Conservation (phyloP, 2,888 invertebrate genomes). For the Anorthoa munda region DNA sequence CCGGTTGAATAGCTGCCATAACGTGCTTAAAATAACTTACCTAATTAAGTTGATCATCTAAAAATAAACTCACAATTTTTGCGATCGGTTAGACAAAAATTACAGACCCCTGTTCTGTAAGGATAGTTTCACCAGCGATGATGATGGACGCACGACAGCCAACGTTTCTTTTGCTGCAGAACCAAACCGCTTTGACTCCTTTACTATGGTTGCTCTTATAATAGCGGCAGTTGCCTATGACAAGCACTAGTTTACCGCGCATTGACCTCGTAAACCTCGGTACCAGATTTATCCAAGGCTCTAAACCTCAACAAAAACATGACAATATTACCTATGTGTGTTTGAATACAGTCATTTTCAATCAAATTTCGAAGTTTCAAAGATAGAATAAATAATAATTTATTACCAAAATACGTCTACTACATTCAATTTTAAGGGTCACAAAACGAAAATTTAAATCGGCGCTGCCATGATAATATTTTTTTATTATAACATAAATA, state of each 20-base stretch:
- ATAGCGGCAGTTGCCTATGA: conserved; percentile 55
- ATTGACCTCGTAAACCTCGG: conserved; percentile 38
- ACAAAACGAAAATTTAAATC: neutral
- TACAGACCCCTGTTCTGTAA: no score
- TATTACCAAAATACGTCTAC: no score
- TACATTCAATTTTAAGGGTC: no score
- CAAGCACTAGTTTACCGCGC: conserved; percentile 48
- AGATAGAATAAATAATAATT: neutral
- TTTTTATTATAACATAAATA: conserved; percentile 10
- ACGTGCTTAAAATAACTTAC: no score
- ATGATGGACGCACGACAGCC: conserved; percentile 73
- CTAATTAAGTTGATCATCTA: no score
- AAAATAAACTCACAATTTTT: neutral
- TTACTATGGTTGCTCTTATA: conserved; percentile 57
- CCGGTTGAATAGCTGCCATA: neutral
- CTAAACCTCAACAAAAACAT: conserved; percentile 17
- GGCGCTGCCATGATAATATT: neutral
- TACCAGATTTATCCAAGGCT: neutral
- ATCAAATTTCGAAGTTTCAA: neutral
- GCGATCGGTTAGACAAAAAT: neutral
- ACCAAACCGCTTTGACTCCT: conserved; percentile 60
- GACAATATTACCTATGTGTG: neutral
- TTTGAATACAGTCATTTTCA: neutral
- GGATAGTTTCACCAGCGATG: conserved; percentile 63
- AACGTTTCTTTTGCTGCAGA: conserved; percentile 47